Conservation (phyloP, 2,797 vertebrate genomes). For the Lacerta viridis region DNA sequence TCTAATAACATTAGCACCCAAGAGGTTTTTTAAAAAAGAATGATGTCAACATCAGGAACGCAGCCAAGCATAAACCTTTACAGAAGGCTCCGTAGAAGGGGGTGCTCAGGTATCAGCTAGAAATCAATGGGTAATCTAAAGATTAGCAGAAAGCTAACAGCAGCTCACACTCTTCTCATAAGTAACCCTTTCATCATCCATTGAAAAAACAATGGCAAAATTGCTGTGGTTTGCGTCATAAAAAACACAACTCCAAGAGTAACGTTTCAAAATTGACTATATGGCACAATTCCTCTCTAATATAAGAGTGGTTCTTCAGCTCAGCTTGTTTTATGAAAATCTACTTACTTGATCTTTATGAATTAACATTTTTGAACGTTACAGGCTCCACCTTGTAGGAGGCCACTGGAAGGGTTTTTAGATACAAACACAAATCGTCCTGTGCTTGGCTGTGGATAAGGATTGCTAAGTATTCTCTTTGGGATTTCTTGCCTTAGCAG, state of each 20-base stretch:
- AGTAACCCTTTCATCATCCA: too few species aligned
- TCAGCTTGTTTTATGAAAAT: too few species aligned
- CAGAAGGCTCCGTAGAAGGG: constrained; percentile 29
- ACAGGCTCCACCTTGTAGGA: neutral
- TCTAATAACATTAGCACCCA: constrained; percentile 28
- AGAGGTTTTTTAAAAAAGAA: accelerated
- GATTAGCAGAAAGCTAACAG: neutral
- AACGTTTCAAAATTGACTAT: too few species aligned
- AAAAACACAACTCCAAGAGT: neutral
- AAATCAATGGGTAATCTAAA: neutral
- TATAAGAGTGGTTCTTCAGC: too few species aligned
- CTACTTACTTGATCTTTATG: too few species aligned
- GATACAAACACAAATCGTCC: too few species aligned
- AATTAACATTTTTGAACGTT: neutral
- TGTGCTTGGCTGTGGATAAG: too few species aligned
- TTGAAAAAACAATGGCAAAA: neutral
- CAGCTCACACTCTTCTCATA: neutral
- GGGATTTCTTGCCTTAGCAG: too few species aligned
- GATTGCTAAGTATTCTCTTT: too few species aligned
- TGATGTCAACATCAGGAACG: constrained; percentile 30
- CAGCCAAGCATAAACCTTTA: constrained; percentile 32
- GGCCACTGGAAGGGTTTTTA: too few species aligned
- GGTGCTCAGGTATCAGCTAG: neutral
- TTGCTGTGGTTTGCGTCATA: neutral
- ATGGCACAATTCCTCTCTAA: too few species aligned